These are phyloP conservation scores for Cephus sareptanus DNA, from an alignment of 2,888 invertebrate genomes.

Conservation along the genomic window DNA sequence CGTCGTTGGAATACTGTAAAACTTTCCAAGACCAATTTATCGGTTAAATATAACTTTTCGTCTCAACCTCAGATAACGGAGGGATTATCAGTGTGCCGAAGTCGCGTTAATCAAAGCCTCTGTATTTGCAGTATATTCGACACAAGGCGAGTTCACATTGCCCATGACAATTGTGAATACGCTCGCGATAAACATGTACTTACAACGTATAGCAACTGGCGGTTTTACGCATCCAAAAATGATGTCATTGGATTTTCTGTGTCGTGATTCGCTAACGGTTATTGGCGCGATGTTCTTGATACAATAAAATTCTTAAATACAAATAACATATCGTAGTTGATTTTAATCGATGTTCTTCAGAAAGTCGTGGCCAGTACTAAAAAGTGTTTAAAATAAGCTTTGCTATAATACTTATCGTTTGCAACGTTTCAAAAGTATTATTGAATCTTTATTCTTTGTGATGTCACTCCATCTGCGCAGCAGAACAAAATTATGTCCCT, in stretches of 20 bases:
- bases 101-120: slow-evolving; percentile 26
- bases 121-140: background rate
- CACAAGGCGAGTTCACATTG: background rate
- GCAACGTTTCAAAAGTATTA: background rate
- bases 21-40: background rate
- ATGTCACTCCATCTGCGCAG: background rate
- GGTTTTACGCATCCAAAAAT: background rate
- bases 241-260: background rate
- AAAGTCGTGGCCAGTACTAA: background rate
- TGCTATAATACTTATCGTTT: background rate
- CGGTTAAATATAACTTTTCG: background rate
- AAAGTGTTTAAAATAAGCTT: background rate
- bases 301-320: background rate
- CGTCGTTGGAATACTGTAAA: background rate
- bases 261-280: background rate
- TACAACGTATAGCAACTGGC: background rate
- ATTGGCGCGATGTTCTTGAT: background rate
- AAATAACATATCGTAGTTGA: background rate
- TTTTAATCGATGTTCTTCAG: background rate
- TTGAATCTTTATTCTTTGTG: background rate
- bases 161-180: background rate
- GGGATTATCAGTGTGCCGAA: slow-evolving; percentile 37
- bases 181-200: background rate
- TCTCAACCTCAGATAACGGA: slow-evolving; percentile 34
- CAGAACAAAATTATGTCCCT: background rate